A percentile compares a stretch with the other conserved stretches of the same genome.
phyloP scores from a whole-genome alignment of 2,113 vertebrate genomes.

The Cacatua alba region DNA sequence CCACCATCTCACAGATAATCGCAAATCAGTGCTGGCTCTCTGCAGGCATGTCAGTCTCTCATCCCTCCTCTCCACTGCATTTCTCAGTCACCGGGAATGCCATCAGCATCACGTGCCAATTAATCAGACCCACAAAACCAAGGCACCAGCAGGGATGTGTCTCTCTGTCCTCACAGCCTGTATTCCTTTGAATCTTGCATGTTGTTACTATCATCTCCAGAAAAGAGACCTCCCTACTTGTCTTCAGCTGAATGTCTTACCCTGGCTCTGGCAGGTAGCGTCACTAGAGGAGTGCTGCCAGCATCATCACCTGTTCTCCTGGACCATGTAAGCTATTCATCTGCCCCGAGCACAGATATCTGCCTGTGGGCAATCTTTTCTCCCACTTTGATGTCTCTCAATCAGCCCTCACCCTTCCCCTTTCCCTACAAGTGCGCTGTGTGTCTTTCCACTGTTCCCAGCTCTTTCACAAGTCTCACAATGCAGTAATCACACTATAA shows the following conservation, averaged over 20 bases:
- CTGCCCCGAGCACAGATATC: not conserved
- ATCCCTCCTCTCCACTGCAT: not conserved
- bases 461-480: not conserved
- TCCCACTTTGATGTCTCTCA: not conserved
- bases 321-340: not conserved
- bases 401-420: not conserved
- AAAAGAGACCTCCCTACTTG: not conserved
- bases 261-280: not conserved
- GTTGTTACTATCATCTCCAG: not conserved
- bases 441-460: not conserved
- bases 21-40: not conserved
- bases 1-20: not conserved
- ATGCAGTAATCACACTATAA: not conserved
- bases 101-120: not conserved
- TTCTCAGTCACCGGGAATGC: not conserved
- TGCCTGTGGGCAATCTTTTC: not conserved
- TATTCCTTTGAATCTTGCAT: not conserved
- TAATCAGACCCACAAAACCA: not conserved
- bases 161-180: not conserved
- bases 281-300: not conserved
- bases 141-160: not conserved
- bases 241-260: not conserved
- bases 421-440: not conserved
- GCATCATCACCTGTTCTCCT: not conserved
- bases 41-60: not conserved